Evolutionary conservation across 2,888 invertebrate genomes (phyloP), one percentile per base, ranked within the genome.

Genomic region (Chouioia cunea): DNA sequence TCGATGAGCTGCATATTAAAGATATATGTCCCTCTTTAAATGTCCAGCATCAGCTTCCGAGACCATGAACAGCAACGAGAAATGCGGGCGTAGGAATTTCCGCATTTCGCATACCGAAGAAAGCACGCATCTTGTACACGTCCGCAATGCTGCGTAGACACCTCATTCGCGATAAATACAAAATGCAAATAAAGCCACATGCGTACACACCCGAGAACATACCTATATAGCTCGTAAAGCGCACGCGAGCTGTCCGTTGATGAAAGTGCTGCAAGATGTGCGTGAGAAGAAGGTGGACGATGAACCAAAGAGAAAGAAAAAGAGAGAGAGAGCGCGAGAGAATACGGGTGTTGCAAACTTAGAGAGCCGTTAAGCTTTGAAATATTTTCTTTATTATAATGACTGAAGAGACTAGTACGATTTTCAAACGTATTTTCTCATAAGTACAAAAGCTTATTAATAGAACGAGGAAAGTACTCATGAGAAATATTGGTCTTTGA

Each of bases 101-200:
- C 47, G 47, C 14, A 36, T 18, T 36, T 36, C 36, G 36, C 36
- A 10, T 36, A 36, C 36, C 36, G 36, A 63, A 43, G 63, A 63
- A 63, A 63, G 60, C 36, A 6, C 10, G 27, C n/a, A 27, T 27
- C 3, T 12, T 36, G 36, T 12, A 10, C 36, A 36, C 10, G 12
- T 12, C 12, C 36, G 1, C 36, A 36, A 36, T 12, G 36, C 36
- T 20, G 68, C 72, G 59, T n/a, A n/a, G 72, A 74, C 71, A 75
- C 71, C 75, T 76, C 66, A 73, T 77, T 79, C 79, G 77, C 77
- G 77, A 80, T 79, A 80, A 81, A 80, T 81, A 81, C 80, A 81
- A 81, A 82, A 81, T 81, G 80, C 78, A 81, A 82, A 82, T 82
- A 23, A 36, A 64, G 59, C 14, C 23, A 44, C 27, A 36, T 12